Base-by-base conservation (phyloP, 2,797 vertebrate species). In the Emys orbicularis region DNA sequence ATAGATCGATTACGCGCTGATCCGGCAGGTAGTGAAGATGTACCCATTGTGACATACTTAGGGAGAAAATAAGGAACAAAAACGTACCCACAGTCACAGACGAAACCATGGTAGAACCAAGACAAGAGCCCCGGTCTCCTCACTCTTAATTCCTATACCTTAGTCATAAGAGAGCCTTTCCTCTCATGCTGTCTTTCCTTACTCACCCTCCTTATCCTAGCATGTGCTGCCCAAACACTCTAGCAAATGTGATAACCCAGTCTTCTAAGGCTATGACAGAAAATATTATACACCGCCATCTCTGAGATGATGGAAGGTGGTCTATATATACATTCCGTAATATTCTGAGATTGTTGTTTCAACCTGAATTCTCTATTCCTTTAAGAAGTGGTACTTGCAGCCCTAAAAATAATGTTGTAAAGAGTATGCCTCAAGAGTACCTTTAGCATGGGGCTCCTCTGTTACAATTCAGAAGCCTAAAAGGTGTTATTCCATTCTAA, bases 211-310 rank as follows among this genome's bases (percentile, higher is more conserved):
- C 59, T 47, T n/a, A 56, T 41, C 44, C 13, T 21, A 23, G 72
- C 19, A 12, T 56, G 50, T 37, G 37, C 0, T 13, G 1, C 0
- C 1, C 2, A 2, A 21, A 12, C 79, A 44, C 47, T 86, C 83
- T 65, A 34, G 47, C 3, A 84, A 61, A 16, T 3, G 2, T 0
- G 0, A 8, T 25, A 44, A 81, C 59, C 83, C 56, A 0, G 74
- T 54, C 72, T 31, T 83, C n/a, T 87, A 25, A 56, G 21, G 53
- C 3, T 50, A 12, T 54, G 37, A 4, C 54, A 47, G 9, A 59
- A 74, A 2, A 16, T 29, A 91, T 5, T 86, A 23, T 41, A 83
- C 76, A 82, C 25, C 56, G 34, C 15, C 4, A 29, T 81, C 88
- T 84, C 84, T 89, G 74, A 93, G 85, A 27, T 31, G 2, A 18